Conservation (phyloP, 2,888 invertebrate species). For the Catonia carolina region DNA sequence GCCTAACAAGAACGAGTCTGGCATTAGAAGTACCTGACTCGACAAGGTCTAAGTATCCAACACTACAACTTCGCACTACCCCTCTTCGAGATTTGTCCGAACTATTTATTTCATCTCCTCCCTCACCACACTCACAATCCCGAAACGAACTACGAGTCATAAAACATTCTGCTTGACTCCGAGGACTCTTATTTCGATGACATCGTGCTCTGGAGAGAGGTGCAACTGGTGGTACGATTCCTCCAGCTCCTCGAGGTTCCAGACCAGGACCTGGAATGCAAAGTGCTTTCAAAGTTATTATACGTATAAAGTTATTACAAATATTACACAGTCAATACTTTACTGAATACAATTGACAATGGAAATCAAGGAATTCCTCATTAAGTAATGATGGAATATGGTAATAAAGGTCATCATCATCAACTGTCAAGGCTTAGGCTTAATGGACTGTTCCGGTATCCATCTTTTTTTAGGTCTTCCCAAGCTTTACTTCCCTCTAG, state of each 20-base stretch:
- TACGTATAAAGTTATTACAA: too few relatives aligned
- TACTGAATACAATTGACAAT: too few relatives aligned
- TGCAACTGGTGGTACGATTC: conserved; percentile 26
- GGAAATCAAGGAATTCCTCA: too few relatives aligned
- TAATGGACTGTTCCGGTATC: too few relatives aligned
- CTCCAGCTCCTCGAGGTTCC: conserved; percentile 18
- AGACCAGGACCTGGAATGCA: conserved; percentile 14
- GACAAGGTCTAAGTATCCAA: conserved; percentile 78
- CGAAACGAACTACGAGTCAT: conserved; percentile 33
- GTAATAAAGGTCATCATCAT: too few relatives aligned
- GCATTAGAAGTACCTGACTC: conserved; percentile 53
- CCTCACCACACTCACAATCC: conserved; percentile 32
- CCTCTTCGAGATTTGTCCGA: conserved; percentile 26
- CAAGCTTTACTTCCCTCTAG: too few relatives aligned
- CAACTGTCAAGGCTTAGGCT: too few relatives aligned
- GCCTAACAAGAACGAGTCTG: conserved; percentile 38
- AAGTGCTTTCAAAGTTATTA: too few relatives aligned
- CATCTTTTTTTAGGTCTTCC: too few relatives aligned
- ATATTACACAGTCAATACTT: too few relatives aligned
- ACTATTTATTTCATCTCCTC: conserved; percentile 10
- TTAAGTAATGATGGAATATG: too few relatives aligned
- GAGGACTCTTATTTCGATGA: conserved; percentile 19
- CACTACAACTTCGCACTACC: conserved; percentile 63
- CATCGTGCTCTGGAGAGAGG: conserved; percentile 27
- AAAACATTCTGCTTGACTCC: conserved; percentile 29